Percentiles rank a stretch among this genome's conserved stretches.
These are phyloP conservation scores for Drosophila hamatofila DNA, from an alignment of 2,888 invertebrate species.

Conservation along the genomic window DNA sequence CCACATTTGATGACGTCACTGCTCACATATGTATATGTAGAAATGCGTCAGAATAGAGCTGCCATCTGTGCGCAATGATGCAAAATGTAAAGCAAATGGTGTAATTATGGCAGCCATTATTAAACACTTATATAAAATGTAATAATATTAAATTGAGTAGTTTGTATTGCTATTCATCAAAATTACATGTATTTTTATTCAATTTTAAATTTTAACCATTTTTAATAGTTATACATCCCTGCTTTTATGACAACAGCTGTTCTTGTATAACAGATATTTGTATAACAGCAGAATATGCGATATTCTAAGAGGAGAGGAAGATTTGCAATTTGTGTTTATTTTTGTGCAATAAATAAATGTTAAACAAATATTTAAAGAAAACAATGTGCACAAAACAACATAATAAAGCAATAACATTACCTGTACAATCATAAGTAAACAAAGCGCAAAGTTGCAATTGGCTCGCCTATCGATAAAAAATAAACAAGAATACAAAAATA, in stretches of 20 bases:
- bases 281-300: not conserved
- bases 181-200: not conserved
- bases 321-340: not conserved
- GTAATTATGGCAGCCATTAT: not conserved
- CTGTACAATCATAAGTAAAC: not conserved
- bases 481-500: not conserved
- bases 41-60: slow-evolving; percentile 5
- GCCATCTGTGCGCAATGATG: not conserved
- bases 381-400: not conserved
- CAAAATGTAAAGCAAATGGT: not conserved
- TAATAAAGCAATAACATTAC: too few species aligned
- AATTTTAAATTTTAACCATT: not conserved
- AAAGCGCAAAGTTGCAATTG: not conserved
- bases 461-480: slow-evolving; percentile 15
- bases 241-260: slow-evolving; percentile 9
- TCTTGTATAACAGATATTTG: slow-evolving; percentile 16
- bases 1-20: slow-evolving; percentile 46
- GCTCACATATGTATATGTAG: not conserved
- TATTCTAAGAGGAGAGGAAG: not conserved
- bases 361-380: not conserved
- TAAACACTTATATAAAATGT: too few species aligned
- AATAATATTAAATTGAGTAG: too few species aligned
- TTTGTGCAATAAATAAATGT: not conserved
- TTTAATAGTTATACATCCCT: slow-evolving; percentile 19
- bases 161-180: rapidly evolving